Percentiles rank a stretch among this genome's conserved stretches.
These are phyloP conservation scores for Calycopis cecrops DNA, from an alignment of 1,140 invertebrate genomes.

Conservation along the genomic window DNA sequence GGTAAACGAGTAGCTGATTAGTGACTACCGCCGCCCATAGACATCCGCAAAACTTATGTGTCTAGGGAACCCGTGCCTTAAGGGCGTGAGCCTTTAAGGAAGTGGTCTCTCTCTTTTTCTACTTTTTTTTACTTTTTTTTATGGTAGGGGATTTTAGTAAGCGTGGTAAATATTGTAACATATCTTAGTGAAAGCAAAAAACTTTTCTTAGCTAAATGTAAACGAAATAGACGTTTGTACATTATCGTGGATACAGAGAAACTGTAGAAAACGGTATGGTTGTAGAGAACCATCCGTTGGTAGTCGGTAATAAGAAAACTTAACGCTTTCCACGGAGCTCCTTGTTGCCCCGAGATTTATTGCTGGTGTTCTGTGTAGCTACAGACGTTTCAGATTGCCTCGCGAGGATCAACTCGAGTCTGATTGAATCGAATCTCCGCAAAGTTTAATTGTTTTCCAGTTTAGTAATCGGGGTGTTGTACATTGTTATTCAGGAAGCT, in stretches of 20 bases:
- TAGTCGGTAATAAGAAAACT: conserved; percentile 3
- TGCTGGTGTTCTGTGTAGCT: not conserved
- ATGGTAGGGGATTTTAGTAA: no score
- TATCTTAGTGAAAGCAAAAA: no score
- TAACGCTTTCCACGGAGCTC: conserved; percentile 3
- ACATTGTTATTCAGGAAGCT: no score
- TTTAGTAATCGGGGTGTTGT: no score
- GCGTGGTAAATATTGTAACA: no score
- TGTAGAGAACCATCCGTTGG: conserved; percentile 2
- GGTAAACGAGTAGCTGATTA: no score
- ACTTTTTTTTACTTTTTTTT: no score
- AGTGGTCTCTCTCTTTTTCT: no score
- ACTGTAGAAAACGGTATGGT: not conserved
- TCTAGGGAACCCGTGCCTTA: no score
- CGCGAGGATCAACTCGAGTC: not conserved
- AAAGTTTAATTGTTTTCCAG: not conserved
- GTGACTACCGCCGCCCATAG: no score
- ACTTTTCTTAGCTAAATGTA: not conserved
- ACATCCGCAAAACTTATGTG: no score
- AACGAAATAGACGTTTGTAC: not conserved
- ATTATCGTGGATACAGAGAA: not conserved
- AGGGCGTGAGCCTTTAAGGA: no score
- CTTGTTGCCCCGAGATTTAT: conserved; percentile 1
- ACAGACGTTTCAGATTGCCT: not conserved
- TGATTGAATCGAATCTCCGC: not conserved